Base-by-base conservation (phyloP, 2,888 invertebrate genomes). In the Polydrusus pterygomalis region DNA sequence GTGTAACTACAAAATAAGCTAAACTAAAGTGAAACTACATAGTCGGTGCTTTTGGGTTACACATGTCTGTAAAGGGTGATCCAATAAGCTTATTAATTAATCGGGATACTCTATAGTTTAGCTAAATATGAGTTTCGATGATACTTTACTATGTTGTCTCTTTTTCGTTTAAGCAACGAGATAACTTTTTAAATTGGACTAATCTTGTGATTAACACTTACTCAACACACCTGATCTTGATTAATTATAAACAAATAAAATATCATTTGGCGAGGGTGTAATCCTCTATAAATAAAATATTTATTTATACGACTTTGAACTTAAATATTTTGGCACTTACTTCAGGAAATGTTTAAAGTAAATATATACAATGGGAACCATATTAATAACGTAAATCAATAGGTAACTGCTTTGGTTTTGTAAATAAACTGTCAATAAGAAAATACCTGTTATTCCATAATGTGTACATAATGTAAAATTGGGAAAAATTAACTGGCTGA, bases 271-370 rank as follows among this genome's bases (percentile, higher is more conserved):
- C 58, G 34, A 58, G 58, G 58, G 38, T 58, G 34, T 58, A 58
- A 17, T 58, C 17, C n/a, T 58, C 58, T 58, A 58, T 38, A 58
- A 58, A 38, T 58, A 58, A 15, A 15, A 10, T 17, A 17, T 58
- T 58, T 58, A 38, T 58, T 58, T 58, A 58, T 38, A 58, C 38
- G 17, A 58, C 58, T 58, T 58, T 38, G 38, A 58, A 58, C 58
- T 58, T 58, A 34, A 58, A 38, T 58, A 58, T 58, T 58, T 58
- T 58, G 58, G 58, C 58, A 58, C 58, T 58, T 58, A 15, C 3
- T 34, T 58, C n/a, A 58, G 38, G 17, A 34, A 38, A n/a, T 58
- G 58, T 58, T 56, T 20, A 56, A 56, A 17, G 20, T 58, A 17
- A 54, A 54, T 54, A 30, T 54, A 30, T 20, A 54, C 54, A 54